phyloP scores from a whole-genome alignment of 2,797 vertebrate species.

The Cryptoprocta ferox region DNA sequence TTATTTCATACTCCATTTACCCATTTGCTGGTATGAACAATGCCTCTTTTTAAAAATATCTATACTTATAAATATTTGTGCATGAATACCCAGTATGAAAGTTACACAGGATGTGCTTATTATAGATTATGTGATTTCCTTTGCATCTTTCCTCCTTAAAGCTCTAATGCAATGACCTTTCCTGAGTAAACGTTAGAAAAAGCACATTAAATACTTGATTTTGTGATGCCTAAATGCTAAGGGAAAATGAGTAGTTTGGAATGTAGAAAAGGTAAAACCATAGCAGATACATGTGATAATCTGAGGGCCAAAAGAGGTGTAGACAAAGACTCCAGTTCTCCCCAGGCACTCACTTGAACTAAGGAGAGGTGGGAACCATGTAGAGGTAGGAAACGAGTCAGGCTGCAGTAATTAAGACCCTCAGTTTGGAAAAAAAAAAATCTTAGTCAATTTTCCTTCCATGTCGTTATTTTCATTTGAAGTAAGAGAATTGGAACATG shows the following conservation, averaged over 20 bases:
- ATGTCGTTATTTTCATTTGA: not conserved
- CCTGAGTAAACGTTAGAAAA: not conserved
- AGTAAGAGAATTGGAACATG: not conserved
- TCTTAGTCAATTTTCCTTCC: not conserved
- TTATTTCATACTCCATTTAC: constrained; percentile 1
- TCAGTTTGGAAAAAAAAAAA: not conserved
- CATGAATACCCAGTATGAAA: not conserved
- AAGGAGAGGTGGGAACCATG: no score
- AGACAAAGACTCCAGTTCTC: not conserved
- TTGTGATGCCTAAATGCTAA: not conserved
- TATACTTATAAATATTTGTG: not conserved
- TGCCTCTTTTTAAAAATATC: not conserved
- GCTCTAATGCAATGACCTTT: not conserved
- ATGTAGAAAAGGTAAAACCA: not conserved
- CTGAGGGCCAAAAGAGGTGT: not conserved
- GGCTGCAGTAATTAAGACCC: not conserved
- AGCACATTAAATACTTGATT: not conserved
- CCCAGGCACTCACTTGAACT: no score
- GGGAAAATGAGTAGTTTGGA: not conserved
- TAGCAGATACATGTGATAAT: not conserved
- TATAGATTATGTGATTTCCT: constrained; percentile 4
- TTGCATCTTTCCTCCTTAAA: not conserved
- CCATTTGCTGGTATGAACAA: not conserved
- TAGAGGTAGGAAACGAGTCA: not conserved
- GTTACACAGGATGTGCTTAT: not conserved